These are phyloP conservation scores for Acanthis flammea DNA, from an alignment of 2,797 vertebrate species.

Conservation along the genomic window DNA sequence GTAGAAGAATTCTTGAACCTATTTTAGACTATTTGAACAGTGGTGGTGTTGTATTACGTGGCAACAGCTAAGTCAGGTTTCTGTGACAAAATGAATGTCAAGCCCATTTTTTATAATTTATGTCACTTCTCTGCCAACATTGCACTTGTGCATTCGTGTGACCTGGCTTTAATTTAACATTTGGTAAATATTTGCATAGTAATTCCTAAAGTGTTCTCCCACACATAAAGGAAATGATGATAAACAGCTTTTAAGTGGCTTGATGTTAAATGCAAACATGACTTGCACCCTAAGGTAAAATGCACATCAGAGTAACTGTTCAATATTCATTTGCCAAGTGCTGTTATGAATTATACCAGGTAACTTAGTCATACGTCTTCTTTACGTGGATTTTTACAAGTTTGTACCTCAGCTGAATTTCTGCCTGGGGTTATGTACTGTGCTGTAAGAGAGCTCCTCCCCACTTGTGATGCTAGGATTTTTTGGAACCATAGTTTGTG, in stretches of 20 bases:
- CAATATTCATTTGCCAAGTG: slow-evolving; percentile 59
- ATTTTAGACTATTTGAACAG: neutral
- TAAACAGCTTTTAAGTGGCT: slow-evolving; percentile 66
- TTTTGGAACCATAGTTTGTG: neutral
- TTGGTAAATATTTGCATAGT: slow-evolving; percentile 70
- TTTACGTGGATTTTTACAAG: neutral
- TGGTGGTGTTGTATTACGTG: neutral
- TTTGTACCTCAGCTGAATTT: neutral
- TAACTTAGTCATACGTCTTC: neutral
- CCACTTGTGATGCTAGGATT: neutral
- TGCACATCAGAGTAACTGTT: slow-evolving; percentile 19
- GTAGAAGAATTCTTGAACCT: neutral
- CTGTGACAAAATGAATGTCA: neutral
- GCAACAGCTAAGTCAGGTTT: neutral
- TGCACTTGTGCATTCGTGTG: slow-evolving; percentile 28
- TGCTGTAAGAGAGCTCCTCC: neutral
- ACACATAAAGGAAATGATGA: slow-evolving; percentile 59
- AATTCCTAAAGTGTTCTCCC: slow-evolving; percentile 57
- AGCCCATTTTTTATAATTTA: neutral
- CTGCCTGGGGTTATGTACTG: neutral
- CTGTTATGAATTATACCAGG: neutral
- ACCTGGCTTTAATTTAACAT: slow-evolving; percentile 63
- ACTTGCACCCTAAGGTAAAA: slow-evolving; percentile 63
- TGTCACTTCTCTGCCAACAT: slow-evolving; percentile 4
- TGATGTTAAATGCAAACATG: slow-evolving; percentile 62